Conservation (phyloP, 2,888 invertebrate species). For the Thysanoteuthis rhombus region DNA sequence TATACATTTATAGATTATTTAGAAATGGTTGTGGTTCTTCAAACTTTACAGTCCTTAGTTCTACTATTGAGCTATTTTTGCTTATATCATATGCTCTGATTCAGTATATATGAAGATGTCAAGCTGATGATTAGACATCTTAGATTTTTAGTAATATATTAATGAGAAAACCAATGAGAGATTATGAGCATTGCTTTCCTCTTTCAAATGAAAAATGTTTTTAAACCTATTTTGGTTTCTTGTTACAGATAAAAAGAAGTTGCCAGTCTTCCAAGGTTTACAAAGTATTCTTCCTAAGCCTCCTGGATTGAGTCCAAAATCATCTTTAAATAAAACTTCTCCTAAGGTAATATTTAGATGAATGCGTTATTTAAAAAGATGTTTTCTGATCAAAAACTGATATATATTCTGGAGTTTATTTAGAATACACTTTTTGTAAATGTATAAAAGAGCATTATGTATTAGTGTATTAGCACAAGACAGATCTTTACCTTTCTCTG, state of each 20-base stretch:
- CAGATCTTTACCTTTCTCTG: neutral
- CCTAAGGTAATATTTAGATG: neutral
- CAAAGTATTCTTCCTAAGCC: constrained; percentile 24
- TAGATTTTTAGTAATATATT: neutral
- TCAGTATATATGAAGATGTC: too few species aligned
- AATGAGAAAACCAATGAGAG: neutral
- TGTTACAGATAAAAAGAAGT: constrained; percentile 12
- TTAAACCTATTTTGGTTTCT: neutral
- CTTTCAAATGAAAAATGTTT: neutral
- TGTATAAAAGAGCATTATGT: neutral
- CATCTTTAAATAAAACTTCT: neutral
- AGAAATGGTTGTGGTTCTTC: neutral
- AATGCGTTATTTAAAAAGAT: neutral
- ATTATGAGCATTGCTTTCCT: neutral
- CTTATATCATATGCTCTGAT: too few species aligned
- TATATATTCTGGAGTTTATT: neutral
- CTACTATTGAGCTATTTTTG: neutral
- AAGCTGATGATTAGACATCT: neutral
- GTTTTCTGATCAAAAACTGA: neutral
- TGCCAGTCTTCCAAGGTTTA: constrained; percentile 22
- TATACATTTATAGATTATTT: neutral
- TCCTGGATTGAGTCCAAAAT: neutral
- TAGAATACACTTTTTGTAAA: too few species aligned
- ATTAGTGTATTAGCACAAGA: neutral
- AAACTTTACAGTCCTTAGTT: neutral